Conservation (phyloP, 2,797 vertebrate species). For the Xyrichtys novacula region DNA sequence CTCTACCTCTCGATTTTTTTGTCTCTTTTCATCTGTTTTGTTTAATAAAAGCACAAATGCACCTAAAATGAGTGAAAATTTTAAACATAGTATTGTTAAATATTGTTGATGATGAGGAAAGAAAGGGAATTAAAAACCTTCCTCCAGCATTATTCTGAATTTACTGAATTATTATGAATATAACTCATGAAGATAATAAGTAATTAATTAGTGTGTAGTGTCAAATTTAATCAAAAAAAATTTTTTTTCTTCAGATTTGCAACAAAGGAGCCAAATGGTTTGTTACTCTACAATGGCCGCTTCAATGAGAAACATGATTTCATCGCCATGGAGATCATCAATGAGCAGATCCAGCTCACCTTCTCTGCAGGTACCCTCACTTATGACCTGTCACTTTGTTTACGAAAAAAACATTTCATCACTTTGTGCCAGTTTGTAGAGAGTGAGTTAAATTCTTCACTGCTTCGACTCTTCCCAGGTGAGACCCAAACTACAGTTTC, state of each 20-base stretch:
- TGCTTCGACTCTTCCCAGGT: conserved; percentile 76
- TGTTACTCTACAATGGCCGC: conserved; percentile 95
- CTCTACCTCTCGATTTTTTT: too few species aligned
- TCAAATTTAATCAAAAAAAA: not conserved
- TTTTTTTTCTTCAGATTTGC: conserved; percentile 87
- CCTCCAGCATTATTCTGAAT: not conserved
- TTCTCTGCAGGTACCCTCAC: conserved; percentile 89
- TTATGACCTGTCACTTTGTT: not conserved
- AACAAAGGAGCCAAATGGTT: conserved; percentile 89
- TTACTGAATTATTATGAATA: too few species aligned
- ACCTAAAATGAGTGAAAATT: too few species aligned
- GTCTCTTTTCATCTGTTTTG: too few species aligned
- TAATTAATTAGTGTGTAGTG: too few species aligned
- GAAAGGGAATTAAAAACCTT: too few species aligned
- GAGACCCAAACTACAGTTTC: conserved; percentile 93
- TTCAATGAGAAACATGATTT: conserved; percentile 98
- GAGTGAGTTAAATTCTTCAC: too few species aligned
- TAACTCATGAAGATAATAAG: too few species aligned
- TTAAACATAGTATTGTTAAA: too few species aligned
- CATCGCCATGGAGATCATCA: conserved; percentile 93
- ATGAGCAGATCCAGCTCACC: conserved; percentile 93
- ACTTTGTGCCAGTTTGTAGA: too few species aligned
- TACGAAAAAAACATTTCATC: not conserved
- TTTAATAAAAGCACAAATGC: too few species aligned
- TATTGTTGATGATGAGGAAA: too few species aligned